Conservation (phyloP, 2,113 vertebrate genomes). For the Hassar affinis region DNA sequence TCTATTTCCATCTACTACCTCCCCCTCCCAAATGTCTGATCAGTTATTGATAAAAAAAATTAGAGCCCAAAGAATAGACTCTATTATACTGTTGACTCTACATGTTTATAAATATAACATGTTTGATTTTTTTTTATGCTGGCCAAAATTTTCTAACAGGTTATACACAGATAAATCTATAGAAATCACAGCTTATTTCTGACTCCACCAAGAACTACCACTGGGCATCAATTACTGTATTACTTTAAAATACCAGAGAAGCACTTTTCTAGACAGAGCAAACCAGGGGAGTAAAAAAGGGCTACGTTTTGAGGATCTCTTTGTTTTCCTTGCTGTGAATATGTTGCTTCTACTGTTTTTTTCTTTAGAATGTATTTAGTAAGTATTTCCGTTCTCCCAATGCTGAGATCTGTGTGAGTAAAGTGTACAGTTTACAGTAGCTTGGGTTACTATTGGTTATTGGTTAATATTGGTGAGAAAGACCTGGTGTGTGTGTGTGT, state of each 20-base stretch:
- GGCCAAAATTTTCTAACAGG: not conserved
- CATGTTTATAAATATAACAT: not conserved
- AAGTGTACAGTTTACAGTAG: too few relatives aligned
- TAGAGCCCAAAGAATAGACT: slow-evolving; percentile 46
- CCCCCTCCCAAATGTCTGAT: slow-evolving; percentile 27
- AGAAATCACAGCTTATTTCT: slow-evolving; percentile 32
- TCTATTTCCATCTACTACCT: slow-evolving; percentile 58
- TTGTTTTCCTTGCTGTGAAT: not conserved
- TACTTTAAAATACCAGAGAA: not conserved
- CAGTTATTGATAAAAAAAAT: slow-evolving; percentile 21
- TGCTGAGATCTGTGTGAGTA: too few relatives aligned
- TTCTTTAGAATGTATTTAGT: not conserved
- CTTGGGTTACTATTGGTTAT: too few relatives aligned
- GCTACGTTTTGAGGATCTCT: not conserved
- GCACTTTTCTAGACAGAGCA: not conserved
- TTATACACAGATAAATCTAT: not conserved
- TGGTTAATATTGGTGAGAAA: too few relatives aligned
- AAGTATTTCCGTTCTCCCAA: not conserved
- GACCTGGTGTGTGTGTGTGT: too few relatives aligned
- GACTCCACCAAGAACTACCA: slow-evolving; percentile 36
- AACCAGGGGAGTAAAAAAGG: not conserved
- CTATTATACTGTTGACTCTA: not conserved
- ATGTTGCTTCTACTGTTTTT: not conserved
- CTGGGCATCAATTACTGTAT: slow-evolving; percentile 43
- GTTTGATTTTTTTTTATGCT: not conserved